Percentiles rank a stretch among this genome's conserved stretches.
phyloP scores from a whole-genome alignment of 2,797 vertebrate species.

The Philypnodon macrostomus region DNA sequence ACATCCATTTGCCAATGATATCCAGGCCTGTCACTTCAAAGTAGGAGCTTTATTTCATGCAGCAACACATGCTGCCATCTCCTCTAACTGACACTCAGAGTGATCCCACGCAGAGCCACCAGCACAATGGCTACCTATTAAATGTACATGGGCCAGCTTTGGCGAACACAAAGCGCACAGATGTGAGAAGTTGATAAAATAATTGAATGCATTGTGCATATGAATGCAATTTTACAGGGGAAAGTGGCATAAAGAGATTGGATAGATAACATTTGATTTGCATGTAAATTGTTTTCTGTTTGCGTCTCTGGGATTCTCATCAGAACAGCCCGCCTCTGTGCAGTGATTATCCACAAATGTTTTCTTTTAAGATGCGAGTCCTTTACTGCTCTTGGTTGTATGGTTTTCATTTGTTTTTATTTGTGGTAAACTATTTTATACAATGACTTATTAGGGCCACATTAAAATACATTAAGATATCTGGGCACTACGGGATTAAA shows the following conservation, averaged over 20 bases:
- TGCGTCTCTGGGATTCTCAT: conserved; percentile 47
- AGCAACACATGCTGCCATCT: conserved; percentile 78
- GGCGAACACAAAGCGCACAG: conserved; percentile 68
- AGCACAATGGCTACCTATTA: conserved; percentile 70
- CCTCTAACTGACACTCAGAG: conserved; percentile 64
- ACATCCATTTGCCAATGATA: conserved; percentile 76
- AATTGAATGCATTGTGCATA: conserved; percentile 76
- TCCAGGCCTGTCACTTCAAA: conserved; percentile 74
- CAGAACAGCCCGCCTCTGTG: conserved; percentile 38
- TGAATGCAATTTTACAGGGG: conserved; percentile 69
- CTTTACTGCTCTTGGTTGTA: conserved; percentile 44
- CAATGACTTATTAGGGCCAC: no score
- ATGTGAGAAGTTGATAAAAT: conserved; percentile 70
- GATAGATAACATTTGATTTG: conserved; percentile 80
- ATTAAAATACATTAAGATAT: no score
- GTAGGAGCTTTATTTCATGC: conserved; percentile 78
- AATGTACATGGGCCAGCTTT: conserved; percentile 70
- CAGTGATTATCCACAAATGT: conserved; percentile 35
- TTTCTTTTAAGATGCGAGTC: conserved; percentile 22
- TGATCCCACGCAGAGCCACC: conserved; percentile 57
- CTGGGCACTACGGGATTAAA: no score
- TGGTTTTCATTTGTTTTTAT: conserved; percentile 46
- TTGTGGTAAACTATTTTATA: conserved; percentile 36
- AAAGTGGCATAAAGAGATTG: conserved; percentile 73
- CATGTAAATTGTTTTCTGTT: conserved; percentile 81